phyloP scores from a whole-genome alignment of 64 coral and sea anemone genomes.

The Catalaphyllia jardinei region DNA sequence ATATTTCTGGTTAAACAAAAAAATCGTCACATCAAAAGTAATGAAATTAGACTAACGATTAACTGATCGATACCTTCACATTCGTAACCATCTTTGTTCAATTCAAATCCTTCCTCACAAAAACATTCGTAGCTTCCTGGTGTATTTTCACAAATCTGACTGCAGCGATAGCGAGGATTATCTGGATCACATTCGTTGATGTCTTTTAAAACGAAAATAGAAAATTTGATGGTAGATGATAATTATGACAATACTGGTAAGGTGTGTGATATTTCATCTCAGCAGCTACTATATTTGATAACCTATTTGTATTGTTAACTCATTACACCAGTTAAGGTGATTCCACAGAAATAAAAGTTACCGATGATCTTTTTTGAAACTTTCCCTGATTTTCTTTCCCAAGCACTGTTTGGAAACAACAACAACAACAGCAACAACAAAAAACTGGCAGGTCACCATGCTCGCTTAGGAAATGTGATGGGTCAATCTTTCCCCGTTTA shows the following conservation, averaged over 20 bases:
- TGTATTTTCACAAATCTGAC: conserved; percentile 49
- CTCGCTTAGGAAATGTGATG: no score
- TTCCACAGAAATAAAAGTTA: no score
- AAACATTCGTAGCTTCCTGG: conserved; percentile 39
- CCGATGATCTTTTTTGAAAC: no score
- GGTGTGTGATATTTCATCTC: background rate
- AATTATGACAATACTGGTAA: background rate
- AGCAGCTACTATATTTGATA: background rate
- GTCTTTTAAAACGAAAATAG: background rate
- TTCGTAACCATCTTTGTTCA: conserved; percentile 25
- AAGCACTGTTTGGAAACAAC: no score
- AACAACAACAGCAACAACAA: no score
- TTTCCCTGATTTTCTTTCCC: no score
- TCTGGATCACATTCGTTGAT: conserved; percentile 25
- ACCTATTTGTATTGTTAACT: no score
- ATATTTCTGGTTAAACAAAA: no score
- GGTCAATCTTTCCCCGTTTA: no score
- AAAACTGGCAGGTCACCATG: no score
- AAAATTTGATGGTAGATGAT: background rate
- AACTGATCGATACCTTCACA: background rate
- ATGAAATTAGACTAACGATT: background rate
- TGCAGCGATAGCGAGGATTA: background rate
- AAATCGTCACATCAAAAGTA: background rate
- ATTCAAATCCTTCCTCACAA: conserved; percentile 23
- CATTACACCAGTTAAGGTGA: no score